A percentile compares a stretch with the other conserved stretches of the same genome.
phyloP scores from a whole-genome alignment of 1,140 invertebrate genomes.

The Galendromus occidentalis region DNA sequence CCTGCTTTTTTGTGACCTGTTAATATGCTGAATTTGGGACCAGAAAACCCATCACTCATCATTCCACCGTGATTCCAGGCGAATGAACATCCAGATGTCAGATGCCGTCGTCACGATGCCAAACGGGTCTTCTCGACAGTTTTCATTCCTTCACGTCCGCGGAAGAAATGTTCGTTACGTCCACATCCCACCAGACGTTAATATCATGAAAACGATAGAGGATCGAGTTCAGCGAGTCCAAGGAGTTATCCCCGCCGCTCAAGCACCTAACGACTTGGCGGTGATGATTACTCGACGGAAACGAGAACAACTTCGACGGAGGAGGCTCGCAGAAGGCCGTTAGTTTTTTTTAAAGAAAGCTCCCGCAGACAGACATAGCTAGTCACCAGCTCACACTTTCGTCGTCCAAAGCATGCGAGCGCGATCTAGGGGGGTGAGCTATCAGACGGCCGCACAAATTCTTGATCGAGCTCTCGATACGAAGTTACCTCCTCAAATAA shows the following conservation, averaged over 20 bases:
- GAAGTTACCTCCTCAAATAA: too few species aligned
- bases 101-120: constrained; percentile 38
- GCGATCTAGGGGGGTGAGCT: too few species aligned
- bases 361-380: too few species aligned
- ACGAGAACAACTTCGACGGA: not conserved
- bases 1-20: too few species aligned
- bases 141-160: constrained; percentile 38
- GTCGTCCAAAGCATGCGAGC: too few species aligned
- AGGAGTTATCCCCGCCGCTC: not conserved
- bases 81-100: constrained; percentile 43
- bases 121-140: constrained; percentile 30
- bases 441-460: too few species aligned
- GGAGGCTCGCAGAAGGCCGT: not conserved
- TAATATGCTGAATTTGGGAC: too few species aligned
- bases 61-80: constrained; percentile 30
- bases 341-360: too few species aligned
- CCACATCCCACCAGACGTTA: constrained; percentile 41
- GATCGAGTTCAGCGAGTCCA: not conserved
- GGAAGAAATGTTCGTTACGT: constrained; percentile 42
- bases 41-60: too few species aligned
- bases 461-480: too few species aligned
- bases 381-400: too few species aligned
- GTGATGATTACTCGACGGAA: not conserved
- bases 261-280: not conserved
- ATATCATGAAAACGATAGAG: constrained; percentile 17